phyloP scores from a whole-genome alignment of 2,113 vertebrate species.

The Mohoua ochrocephala region DNA sequence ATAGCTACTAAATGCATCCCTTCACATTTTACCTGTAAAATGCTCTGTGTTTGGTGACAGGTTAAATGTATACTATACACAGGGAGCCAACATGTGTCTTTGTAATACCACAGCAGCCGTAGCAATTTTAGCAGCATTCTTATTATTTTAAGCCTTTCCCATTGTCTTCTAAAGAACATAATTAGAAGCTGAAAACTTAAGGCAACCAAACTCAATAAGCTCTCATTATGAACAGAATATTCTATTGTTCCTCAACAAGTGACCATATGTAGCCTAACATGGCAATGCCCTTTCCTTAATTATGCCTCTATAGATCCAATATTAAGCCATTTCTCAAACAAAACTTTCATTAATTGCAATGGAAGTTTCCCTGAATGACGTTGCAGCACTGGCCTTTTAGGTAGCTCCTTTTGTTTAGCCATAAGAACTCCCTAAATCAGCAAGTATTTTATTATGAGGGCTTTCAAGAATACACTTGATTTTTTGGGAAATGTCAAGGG shows the following conservation, averaged over 20 bases:
- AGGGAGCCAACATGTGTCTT: conserved; percentile 58
- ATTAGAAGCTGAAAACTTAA: conserved; percentile 71
- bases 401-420: neutral
- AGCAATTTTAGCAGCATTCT: conserved; percentile 64
- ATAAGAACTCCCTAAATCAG: neutral
- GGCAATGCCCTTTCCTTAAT: neutral
- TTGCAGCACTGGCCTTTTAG: neutral
- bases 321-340: neutral
- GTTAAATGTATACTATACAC: conserved; percentile 63
- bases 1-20: conserved; percentile 52
- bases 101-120: conserved; percentile 23
- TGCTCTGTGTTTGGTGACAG: conserved; percentile 66
- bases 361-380: neutral
- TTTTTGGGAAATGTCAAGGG: neutral
- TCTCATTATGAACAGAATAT: conserved; percentile 59
- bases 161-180: conserved; percentile 74
- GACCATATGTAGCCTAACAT: neutral
- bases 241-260: conserved; percentile 54
- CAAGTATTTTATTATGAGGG: neutral
- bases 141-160: conserved; percentile 68
- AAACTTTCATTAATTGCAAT: neutral
- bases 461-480: neutral
- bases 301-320: neutral
- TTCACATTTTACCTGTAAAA: conserved; percentile 67
- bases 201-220: conserved; percentile 55